These are phyloP conservation scores for Geotrupes spiniger DNA, from an alignment of 2,888 invertebrate species.

Conservation along the genomic window DNA sequence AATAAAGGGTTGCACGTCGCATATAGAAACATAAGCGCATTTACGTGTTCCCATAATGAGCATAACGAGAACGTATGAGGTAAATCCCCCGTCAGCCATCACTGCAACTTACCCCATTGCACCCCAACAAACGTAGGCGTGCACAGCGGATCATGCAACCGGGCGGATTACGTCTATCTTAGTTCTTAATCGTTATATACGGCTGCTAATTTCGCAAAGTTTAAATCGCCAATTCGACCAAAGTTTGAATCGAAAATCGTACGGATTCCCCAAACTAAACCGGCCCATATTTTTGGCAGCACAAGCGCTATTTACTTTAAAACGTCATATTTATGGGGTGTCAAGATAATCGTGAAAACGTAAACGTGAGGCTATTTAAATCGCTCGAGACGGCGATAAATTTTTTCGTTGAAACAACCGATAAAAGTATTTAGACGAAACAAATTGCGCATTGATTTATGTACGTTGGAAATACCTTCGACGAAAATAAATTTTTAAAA, in stretches of 20 bases:
- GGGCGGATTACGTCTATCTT: too few species aligned
- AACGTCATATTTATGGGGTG: conserved; percentile 16
- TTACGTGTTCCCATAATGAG: conserved; percentile 47
- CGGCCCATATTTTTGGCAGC: too few species aligned
- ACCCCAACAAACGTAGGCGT: not conserved
- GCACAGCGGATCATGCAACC: too few species aligned
- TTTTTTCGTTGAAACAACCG: conserved; percentile 16
- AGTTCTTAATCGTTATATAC: too few species aligned
- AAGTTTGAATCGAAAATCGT: too few species aligned
- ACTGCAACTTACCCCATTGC: conserved; percentile 17
- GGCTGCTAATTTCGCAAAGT: too few species aligned
- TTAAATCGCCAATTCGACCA: too few species aligned
- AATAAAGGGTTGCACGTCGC: not conserved
- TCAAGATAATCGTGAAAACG: conserved; percentile 13
- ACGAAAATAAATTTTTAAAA: too few species aligned
- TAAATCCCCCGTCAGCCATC: conserved; percentile 20
- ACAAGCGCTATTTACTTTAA: too few species aligned
- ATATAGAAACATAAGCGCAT: conserved; percentile 38
- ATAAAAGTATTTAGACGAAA: conserved; percentile 15
- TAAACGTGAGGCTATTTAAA: conserved; percentile 15
- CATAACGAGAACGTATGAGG: conserved; percentile 39
- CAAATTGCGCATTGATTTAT: conserved; percentile 6
- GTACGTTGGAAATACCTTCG: too few species aligned
- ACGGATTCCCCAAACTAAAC: too few species aligned
- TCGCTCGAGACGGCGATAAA: conserved; percentile 13